phyloP scores from a whole-genome alignment of 2,888 invertebrate species.

The Volucella inanis region DNA sequence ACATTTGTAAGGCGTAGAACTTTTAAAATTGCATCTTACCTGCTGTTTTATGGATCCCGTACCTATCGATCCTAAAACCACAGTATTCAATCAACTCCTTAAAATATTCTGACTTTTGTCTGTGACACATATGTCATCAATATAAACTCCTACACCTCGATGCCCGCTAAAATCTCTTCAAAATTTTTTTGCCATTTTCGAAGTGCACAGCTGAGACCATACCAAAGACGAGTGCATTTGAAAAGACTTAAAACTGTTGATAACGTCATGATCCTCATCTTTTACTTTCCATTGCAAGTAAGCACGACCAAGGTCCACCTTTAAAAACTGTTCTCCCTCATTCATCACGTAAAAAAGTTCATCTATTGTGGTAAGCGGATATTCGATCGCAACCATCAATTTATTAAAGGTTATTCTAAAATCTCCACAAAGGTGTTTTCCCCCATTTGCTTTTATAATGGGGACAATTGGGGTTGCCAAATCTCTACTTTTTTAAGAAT shows the following conservation, averaged over 20 bases:
- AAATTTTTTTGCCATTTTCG: too few species aligned
- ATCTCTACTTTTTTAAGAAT: background rate
- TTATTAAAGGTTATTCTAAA: constrained; percentile 13
- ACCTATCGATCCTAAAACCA: too few species aligned
- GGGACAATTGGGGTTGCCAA: too few species aligned
- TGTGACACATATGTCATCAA: too few species aligned
- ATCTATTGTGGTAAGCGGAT: too few species aligned
- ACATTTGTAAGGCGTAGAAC: constrained; percentile 6
- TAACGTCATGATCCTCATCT: constrained; percentile 46
- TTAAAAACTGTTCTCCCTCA: constrained; percentile 61
- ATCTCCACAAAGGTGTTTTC: constrained; percentile 5
- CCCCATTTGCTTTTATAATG: too few species aligned
- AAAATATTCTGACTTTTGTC: too few species aligned
- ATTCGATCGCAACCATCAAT: constrained; percentile 3
- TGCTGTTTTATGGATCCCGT: too few species aligned
- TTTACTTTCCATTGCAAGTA: constrained; percentile 78
- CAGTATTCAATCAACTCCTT: too few species aligned
- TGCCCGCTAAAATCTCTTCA: constrained; percentile 35
- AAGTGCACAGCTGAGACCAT: constrained; percentile 25
- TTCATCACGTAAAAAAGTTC: too few species aligned
- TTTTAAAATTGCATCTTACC: background rate
- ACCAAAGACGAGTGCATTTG: constrained; percentile 6
- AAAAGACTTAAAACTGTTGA: background rate
- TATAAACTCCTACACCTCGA: too few species aligned
- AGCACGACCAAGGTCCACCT: constrained; percentile 77